Evolutionary conservation across 2,888 invertebrate species (phyloP), one percentile per base, ranked within the genome.

Genomic region (Plagodis dolabraria): DNA sequence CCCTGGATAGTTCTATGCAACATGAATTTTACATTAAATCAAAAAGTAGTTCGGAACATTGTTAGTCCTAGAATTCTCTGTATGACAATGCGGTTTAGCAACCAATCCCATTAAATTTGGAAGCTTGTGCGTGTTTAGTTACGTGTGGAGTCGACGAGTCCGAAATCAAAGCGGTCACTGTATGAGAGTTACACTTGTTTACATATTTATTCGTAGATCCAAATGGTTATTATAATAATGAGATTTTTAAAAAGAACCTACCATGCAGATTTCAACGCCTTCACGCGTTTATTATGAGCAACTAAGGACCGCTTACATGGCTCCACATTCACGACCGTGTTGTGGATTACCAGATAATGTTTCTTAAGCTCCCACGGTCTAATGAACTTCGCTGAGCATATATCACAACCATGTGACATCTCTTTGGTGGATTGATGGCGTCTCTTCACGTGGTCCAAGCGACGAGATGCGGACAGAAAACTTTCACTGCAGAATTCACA

Each of bases 351-450:
- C 44, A 77, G 61, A 47, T 77, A 84, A 68, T 93, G 93, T 33
- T 87, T 91, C 58, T 79, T 86, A 49, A 92, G 70, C 57, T 89
- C 86, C 55, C 85, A 87, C 0, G 92, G 92, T 12, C 89, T 76
- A 0, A 89, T 73, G 61, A 92, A 93, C 5, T 83, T 75, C 0
- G 90, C 87, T 0, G 77, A 63, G 57, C 93, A 93, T 43, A 79
- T 60, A 0, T 77, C 76, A 43, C 93, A 93, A 0, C 68, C 80
- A 43, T 90, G 87, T 0, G 82, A 76, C 72, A 85, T 78, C 0
- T 86, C 84, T 33, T 77, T 77, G 0, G 72, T 59, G 10, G 76
- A 78, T 53, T 77, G 80, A 47, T 92, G 90, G 11, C 79, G 75
- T n/a, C 91, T 67, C 59, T 89, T 90, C 0, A 86, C 70, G 47